A percentile compares a stretch with the other conserved stretches of the same genome.
phyloP scores from a whole-genome alignment of 1,140 invertebrate genomes.

The Drosophila sulfurigaster region DNA sequence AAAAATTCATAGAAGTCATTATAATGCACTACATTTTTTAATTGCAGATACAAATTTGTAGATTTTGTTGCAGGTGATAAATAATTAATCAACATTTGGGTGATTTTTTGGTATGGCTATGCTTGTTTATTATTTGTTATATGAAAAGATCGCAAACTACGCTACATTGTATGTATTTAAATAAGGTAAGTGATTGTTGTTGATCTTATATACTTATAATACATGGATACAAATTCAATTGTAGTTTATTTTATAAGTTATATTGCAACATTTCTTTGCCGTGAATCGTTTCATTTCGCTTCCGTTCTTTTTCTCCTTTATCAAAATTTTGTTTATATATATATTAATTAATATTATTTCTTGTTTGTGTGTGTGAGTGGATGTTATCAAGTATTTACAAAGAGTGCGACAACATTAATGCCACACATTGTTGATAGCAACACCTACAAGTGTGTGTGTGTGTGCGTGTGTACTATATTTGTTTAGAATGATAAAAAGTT shows the following conservation, averaged over 20 bases:
- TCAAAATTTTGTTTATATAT: slow-evolving; percentile 47
- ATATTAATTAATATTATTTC: slow-evolving; percentile 23
- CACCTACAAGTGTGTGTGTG: slow-evolving; percentile 2
- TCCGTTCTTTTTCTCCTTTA: neutral
- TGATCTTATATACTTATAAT: slow-evolving; percentile 35
- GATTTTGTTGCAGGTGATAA: neutral
- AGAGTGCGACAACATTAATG: slow-evolving; percentile 27
- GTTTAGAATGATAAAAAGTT: slow-evolving; percentile 21
- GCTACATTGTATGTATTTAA: slow-evolving; percentile 61
- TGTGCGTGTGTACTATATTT: slow-evolving; percentile 12
- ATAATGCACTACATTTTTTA: neutral
- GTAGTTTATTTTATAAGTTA: slow-evolving; percentile 26
- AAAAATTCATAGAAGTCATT: neutral
- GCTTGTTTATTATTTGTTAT: slow-evolving; percentile 61
- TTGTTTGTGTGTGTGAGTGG: neutral
- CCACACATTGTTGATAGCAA: slow-evolving; percentile 30
- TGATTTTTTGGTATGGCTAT: slow-evolving; percentile 69
- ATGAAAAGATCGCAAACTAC: slow-evolving; percentile 63
- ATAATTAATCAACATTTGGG: neutral
- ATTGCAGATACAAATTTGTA: neutral
- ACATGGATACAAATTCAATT: slow-evolving; percentile 45
- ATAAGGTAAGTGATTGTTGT: slow-evolving; percentile 51
- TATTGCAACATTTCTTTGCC: slow-evolving; percentile 22
- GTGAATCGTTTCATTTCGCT: slow-evolving; percentile 13
- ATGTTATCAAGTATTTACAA: slow-evolving; percentile 71